Base-by-base conservation (phyloP, 64 coral and sea anemone genomes). In the Dendronephthya gigantea region DNA sequence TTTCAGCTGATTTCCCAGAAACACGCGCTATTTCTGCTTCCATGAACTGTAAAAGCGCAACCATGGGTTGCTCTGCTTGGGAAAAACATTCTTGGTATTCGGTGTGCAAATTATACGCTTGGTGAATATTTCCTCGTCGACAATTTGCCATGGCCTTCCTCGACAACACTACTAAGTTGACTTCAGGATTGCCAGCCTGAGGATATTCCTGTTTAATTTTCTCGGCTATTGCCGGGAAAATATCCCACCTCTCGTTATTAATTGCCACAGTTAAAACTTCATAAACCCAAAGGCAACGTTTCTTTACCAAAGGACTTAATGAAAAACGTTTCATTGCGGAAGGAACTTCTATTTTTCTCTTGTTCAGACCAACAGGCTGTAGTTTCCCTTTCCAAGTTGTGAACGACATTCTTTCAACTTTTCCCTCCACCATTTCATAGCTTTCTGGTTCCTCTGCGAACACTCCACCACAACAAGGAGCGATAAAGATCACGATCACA, bases 401-500 rank as follows among this genome's bases (percentile, higher is more conserved):
- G 6, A 79, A 33, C 15, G 72, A 79, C 36, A 79, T 79, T 33
- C 36, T 79, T 6, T 17, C 17, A 15, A 39, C 31, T 79, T 34
- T 79, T 4, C 16, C 2, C 8, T 79, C 72, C 9, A 35, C 29
- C 30, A 79, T 79, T 79, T 79, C 72, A 19, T 79, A 79, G 36
- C 72, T 15, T 79, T 79, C 72, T 29, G 72, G 72, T 79, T 79
- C 72, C 72, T 79, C 72, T 2, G 29, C 36, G 29, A 79, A 79
- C 31, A 79, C 72, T 15, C 72, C 72, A 33, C 72, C 72, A 30
- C 33, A 1, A 39, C 36, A 79, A 79, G 72, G 27, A 29, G 72
- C 72, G 72, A 79, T 79, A 33, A 35, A 79, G 32, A 79, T 34
- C 4, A 79, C 72, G 17, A 79, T 79, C 72, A 79, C 72, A 79